Conservation (phyloP, 2,113 vertebrate genomes). For the Mormyrus iriodes region DNA sequence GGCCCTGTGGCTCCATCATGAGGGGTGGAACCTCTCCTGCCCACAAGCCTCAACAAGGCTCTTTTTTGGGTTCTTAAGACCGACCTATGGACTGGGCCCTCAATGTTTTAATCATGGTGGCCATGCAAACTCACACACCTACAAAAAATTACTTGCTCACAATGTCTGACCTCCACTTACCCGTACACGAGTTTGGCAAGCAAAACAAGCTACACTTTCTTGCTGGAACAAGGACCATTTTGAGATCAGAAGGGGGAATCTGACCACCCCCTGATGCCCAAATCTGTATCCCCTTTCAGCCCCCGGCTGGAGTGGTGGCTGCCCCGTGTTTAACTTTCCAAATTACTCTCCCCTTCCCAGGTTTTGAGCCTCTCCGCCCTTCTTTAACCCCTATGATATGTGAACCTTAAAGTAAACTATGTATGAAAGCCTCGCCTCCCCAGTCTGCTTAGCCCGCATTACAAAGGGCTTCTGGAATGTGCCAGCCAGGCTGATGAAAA, state of each 20-base stretch:
- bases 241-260: not conserved
- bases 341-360: not conserved
- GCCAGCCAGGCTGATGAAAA: not conserved
- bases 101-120: not conserved
- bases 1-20: not conserved
- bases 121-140: not conserved
- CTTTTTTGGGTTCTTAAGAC: not conserved
- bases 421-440: not conserved
- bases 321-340: not conserved
- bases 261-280: not conserved
- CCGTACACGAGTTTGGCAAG: not conserved
- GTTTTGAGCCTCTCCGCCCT: no score
- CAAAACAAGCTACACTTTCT: not conserved
- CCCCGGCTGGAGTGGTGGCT: not conserved
- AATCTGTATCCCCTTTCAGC: not conserved
- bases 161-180: not conserved
- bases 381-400: not conserved
- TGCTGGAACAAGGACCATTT: not conserved
- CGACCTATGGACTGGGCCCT: not conserved
- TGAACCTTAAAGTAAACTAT: not conserved
- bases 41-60: not conserved
- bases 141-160: not conserved
- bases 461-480: conserved; percentile 13
- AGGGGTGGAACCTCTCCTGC: not conserved
- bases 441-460: not conserved